A percentile compares a stretch with the other conserved stretches of the same genome.
phyloP scores from a whole-genome alignment of 2,888 invertebrate species.

The Ashinkailepas kermadecensis region DNA sequence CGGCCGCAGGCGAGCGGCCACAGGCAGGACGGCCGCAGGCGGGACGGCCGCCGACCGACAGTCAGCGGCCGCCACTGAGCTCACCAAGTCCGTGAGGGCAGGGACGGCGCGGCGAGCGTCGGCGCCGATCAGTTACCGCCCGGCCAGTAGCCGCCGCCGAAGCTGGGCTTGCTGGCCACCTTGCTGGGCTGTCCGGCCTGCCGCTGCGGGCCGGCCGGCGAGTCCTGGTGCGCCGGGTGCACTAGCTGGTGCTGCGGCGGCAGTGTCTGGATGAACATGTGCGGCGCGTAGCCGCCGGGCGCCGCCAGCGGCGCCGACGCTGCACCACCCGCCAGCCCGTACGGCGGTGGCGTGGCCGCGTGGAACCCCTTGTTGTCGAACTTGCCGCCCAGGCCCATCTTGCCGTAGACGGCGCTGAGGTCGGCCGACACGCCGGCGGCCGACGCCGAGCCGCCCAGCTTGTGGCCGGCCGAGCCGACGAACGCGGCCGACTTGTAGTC shows the following conservation, averaged over 20 bases:
- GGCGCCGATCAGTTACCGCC: not conserved
- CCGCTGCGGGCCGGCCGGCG: not conserved
- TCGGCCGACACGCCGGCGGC: not conserved
- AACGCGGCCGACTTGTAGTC: not conserved
- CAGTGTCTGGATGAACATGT: not conserved
- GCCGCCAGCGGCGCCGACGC: not conserved
- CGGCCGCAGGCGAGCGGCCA: not conserved
- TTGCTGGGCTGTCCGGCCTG: not conserved
- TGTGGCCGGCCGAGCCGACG: not conserved
- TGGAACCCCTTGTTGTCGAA: constrained; percentile 10
- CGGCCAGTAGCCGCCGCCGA: not conserved
- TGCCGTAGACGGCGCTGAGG: not conserved
- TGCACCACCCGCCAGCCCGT: not conserved
- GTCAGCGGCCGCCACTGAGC: no score
- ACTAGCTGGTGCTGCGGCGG: constrained; percentile 14
- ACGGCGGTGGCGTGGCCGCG: constrained; percentile 21
- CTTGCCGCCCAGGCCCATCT: not conserved
- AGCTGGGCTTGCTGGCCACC: not conserved
- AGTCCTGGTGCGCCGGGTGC: constrained; percentile 5
- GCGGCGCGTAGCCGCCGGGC: not conserved
- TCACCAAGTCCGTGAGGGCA: no score
- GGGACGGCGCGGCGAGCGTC: no score
- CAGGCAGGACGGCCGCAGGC: not conserved
- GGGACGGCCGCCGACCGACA: not conserved
- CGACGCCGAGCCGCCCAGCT: constrained; percentile 4